Evolutionary conservation across 2,113 vertebrate genomes (phyloP), one percentile per base, ranked within the genome.

Genomic region (Piaya cayana): DNA sequence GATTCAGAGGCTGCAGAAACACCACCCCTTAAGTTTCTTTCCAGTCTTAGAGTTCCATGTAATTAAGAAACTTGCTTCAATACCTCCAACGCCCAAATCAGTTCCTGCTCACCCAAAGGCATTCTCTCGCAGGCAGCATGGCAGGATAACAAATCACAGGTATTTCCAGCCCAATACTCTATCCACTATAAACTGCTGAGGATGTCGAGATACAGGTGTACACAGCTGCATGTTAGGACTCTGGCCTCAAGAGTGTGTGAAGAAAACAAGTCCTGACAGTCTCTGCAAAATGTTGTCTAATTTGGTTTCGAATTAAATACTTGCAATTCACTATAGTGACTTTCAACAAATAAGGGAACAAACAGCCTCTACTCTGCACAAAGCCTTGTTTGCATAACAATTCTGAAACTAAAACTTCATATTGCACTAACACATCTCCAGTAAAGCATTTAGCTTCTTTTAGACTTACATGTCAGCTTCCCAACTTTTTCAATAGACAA

Each of bases 251-350:
- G 80, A 86, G 88, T 96, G 86, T 97, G 75, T 56, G 83, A 76
- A 97, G 39, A 32, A 93, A 96, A 90, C 95, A 96, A 96, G 95
- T 96, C 92, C 88, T 36, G 53, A 95, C 84, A 97, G 49, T 86
- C 58, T 88, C 92, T 81, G 88, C 60, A 90, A 93, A 88, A 95
- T 9, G 76, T 56, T 81, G 91, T 97, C 92, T 91, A 93, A 93
- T 86, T 94, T 88, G 88, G 21, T 67, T 78, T 34, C 81, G 82
- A 91, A 96, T 94, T 94, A 95, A 93, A 90, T 63, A 70, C 82
- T 74, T 64, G 55, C 36, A 91, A 85, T 92, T 95, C 83, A 87
- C 95, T 89, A 64, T 45, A 89, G 58, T 0, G 4, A 72, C 90
- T 93, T 92, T 95, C 80, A 74, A 32, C 6, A 0, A 77, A 82